A percentile compares a stretch with the other conserved stretches of the same genome.
Evolutionary conservation across 2,888 invertebrate species (phyloP).

Genomic region (Scaptomyza cyrtandrae): DNA sequence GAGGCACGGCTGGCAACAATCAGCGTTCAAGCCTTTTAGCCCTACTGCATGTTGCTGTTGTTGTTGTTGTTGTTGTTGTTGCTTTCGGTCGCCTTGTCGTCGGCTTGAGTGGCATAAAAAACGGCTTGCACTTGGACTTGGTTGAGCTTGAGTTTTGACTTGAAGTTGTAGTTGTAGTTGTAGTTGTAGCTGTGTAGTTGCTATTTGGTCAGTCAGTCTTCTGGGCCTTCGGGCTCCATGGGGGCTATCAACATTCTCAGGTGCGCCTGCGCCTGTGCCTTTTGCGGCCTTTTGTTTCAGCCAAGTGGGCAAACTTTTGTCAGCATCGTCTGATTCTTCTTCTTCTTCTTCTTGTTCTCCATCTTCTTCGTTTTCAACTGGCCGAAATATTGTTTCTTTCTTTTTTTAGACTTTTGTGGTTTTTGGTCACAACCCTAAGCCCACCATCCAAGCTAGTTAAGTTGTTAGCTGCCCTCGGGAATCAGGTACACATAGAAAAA

Average conservation of each 20-base stretch:
- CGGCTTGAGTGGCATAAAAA: conserved; percentile 77
- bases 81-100: conserved; percentile 59
- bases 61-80: conserved; percentile 21
- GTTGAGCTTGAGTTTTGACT: conserved; percentile 33
- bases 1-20: conserved; percentile 40
- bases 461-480: conserved; percentile 74
- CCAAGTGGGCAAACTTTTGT: conserved; percentile 58
- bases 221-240: conserved; percentile 63
- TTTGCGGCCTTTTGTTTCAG: conserved; percentile 69
- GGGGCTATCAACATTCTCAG: conserved; percentile 84
- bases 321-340: conserved; percentile 36
- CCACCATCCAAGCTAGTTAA: conserved; percentile 74
- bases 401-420: not conserved
- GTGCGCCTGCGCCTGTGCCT: conserved; percentile 75
- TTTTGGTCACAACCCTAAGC: conserved; percentile 63
- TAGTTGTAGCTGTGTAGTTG: not conserved
- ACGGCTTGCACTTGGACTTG: conserved; percentile 76
- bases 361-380: conserved; percentile 44
- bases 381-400: conserved; percentile 57
- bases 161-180: conserved; percentile 13
- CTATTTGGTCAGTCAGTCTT: conserved; percentile 18
- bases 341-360: conserved; percentile 21
- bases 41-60: conserved; percentile 11
- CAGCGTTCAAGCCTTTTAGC: conserved; percentile 27
- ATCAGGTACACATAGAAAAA: conserved; percentile 10